Evolutionary conservation across 2,888 invertebrate genomes (phyloP).

Genomic region (Philereme vetulata): DNA sequence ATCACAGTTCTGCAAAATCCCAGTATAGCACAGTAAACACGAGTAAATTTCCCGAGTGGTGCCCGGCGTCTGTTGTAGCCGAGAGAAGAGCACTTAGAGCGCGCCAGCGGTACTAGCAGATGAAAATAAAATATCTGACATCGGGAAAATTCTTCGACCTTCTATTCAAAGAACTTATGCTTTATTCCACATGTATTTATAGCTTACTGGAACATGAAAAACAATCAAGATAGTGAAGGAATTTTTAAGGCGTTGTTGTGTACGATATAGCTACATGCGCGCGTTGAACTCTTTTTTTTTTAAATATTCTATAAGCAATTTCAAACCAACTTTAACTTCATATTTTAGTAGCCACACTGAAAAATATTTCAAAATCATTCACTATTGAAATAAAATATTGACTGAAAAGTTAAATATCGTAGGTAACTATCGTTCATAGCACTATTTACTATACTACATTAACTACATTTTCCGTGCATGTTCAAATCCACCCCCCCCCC

Average conservation of each 20-base stretch:
- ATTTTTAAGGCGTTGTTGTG: conserved; percentile 7
- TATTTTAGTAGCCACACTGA: too few relatives aligned
- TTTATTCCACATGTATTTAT: not conserved
- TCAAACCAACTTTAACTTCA: too few relatives aligned
- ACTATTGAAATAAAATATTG: too few relatives aligned
- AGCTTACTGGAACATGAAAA: not conserved
- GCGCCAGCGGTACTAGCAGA: conserved; percentile 6
- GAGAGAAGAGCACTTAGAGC: conserved; percentile 20
- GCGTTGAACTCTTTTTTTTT: too few relatives aligned
- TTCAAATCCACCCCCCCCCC: too few relatives aligned
- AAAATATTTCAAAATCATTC: too few relatives aligned
- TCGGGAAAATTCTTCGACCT: not conserved
- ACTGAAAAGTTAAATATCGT: too few relatives aligned
- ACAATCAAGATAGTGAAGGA: not conserved
- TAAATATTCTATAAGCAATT: too few relatives aligned
- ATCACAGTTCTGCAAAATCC: conserved; percentile 6
- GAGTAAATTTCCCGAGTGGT: conserved; percentile 21
- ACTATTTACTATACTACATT: too few relatives aligned
- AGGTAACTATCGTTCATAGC: too few relatives aligned
- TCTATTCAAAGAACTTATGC: not conserved
- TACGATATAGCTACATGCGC: too few relatives aligned
- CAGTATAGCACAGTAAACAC: conserved; percentile 15
- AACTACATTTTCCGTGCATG: too few relatives aligned
- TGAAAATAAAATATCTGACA: conserved; percentile 20
- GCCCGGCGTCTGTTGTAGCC: conserved; percentile 14